Percentiles rank a stretch among this genome's conserved stretches.
phyloP scores from a whole-genome alignment of 2,888 invertebrate species.

The Heliconius hortense region DNA sequence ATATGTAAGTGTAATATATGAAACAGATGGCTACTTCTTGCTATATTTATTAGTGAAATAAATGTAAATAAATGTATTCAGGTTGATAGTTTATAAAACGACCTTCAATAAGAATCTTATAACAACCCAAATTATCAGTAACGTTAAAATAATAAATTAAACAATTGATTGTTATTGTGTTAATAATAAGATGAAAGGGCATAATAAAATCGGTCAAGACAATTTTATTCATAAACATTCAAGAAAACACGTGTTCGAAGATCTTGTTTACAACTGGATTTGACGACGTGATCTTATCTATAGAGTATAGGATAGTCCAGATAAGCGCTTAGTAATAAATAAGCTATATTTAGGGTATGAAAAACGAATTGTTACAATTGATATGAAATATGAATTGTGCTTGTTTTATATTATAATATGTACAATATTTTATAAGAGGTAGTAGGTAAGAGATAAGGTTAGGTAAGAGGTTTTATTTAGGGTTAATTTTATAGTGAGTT shows the following conservation, averaged over 20 bases:
- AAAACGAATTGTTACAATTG: no score
- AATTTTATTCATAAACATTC: neutral
- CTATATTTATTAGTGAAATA: no score
- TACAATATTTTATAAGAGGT: no score
- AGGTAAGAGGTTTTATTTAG: no score
- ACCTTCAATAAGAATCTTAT: neutral
- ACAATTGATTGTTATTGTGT: slow-evolving; percentile 1
- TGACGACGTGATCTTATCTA: neutral
- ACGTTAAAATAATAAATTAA: slow-evolving; percentile 6
- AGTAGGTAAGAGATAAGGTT: no score
- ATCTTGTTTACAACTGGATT: neutral
- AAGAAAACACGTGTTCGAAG: neutral
- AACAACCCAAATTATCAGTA: slow-evolving; percentile 2
- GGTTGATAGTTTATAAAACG: neutral
- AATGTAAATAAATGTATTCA: neutral
- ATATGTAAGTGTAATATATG: neutral
- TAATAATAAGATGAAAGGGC: neutral
- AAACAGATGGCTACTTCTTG: neutral
- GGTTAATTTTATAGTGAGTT: no score
- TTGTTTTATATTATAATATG: no score
- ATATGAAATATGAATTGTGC: no score
- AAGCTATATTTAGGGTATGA: no score
- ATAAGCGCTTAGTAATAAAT: neutral
- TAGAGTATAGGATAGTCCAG: neutral
- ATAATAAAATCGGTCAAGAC: slow-evolving; percentile 13